Evolutionary conservation across 2,888 invertebrate genomes (phyloP), one percentile per base, ranked within the genome.

Genomic region (Lysandra coridon): DNA sequence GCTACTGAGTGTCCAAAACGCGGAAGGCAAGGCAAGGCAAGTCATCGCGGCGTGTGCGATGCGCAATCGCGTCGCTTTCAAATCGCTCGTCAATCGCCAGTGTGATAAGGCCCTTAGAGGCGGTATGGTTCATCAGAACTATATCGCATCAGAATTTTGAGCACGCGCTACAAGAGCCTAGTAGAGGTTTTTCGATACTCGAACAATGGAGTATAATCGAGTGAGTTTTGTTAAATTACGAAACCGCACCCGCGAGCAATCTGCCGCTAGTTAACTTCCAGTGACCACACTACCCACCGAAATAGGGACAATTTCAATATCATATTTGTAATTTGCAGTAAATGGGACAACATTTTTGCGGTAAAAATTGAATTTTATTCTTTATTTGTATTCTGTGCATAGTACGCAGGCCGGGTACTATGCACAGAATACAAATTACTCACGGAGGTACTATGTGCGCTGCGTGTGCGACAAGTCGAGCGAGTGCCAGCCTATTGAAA

Each of bases 161-260:
- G 4, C 53, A 57, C 53, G 53, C 53, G 53, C 53, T 57, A 17
- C 4, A 57, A 57, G 53, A 57, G 53, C 4, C 17, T 14, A 17
- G 53, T 57, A 17, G 53, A 64, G 30, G 30, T n/a, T 7, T 30
- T 64, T 30, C 33, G 37, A 69, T 69, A 64, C 64, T 10, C 30
- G 33, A 69, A 69, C 69, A 69, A 69, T 37, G 69, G 69, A 30
- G 14, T 14, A 69, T 17, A 69, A 69, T 69, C 69, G 37, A 69
- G 69, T 69, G 69, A 69, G 33, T 69, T 33, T 69, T 30, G 33
- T 69, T 69, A 69, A 69, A 23, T 64, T 30, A 64, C 69, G 69
- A 69, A 69, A 69, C 69, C 69, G 69, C 69, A 69, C 33, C 6
- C 14, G 69, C 69, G 69, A 69, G 33, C 69, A 69, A 69, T 69